Base-by-base conservation (phyloP, 1,140 invertebrate genomes). In the Drosophila miranda region DNA sequence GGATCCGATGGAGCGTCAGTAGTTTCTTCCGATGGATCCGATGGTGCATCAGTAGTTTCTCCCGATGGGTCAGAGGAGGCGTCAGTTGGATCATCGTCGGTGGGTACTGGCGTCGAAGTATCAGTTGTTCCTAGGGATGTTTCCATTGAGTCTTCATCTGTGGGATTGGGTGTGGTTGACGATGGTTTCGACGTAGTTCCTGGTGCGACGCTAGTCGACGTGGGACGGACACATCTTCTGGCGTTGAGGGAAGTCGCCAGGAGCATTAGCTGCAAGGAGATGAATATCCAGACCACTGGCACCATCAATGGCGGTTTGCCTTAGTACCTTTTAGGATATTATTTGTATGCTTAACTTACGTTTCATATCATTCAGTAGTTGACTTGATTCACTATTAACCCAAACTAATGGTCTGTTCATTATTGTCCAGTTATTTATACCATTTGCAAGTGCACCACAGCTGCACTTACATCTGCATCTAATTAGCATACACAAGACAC, bases 401-500 rank as follows among this genome's bases (percentile, higher is more conserved):
- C 13, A 14, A n/a, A 60, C 68, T 75, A 58, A 52, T 30, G 49
- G 41, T 8, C 30, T 38, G 6, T 45, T 13, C 9, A 7, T 7
- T 1, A 21, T 23, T 0, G 26, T 2, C 23, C 38, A 16, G 26
- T n/a, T 75, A 77, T 84, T 80, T 84, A 84, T 84, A 84, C 28
- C 28, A 43, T 55, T 57, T 23, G 5, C 6, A 50, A 46, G n/a
- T 63, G 60, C 51, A 64, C 30, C 30, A 3, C 3, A 11, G 30
- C 30, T 34, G 30, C 30, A 34, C 30, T 34, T 3, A 11, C 30
- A 34, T 41, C 11, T 46, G 56, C 28, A 62, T 61, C 51, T 63
- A 77, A 86, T 84, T 84, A 81, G 77, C 45, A 67, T 77, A 52
- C 34, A 81, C 81, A 86, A 53, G 60, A 8, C 11, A 49, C 16